phyloP scores from a whole-genome alignment of 2,113 vertebrate genomes.

The Cynocephalus volans region DNA sequence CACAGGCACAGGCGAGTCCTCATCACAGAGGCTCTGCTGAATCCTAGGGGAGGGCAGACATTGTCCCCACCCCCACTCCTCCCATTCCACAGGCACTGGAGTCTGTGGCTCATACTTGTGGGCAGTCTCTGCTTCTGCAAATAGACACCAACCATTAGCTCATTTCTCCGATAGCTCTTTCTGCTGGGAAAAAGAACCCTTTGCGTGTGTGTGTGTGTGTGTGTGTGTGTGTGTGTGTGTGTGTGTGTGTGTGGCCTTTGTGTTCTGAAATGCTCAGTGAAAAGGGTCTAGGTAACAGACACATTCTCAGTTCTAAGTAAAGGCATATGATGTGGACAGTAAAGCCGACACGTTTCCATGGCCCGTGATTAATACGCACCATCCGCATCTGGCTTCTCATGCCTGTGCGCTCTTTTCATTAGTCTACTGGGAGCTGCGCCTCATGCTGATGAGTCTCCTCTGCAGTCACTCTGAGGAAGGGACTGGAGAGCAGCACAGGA shows the following conservation, averaged over 20 bases:
- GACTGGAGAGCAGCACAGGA: not conserved
- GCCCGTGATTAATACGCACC: constrained; percentile 63
- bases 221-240: not conserved
- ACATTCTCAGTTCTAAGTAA: constrained; percentile 74
- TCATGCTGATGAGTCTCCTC: constrained; percentile 75
- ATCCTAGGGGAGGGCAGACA: not conserved
- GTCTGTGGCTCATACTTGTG: not conserved
- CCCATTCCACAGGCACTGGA: not conserved
- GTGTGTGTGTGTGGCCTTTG: not conserved
- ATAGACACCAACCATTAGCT: not conserved
- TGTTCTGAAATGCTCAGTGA: constrained; percentile 33
- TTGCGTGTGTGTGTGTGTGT: not conserved
- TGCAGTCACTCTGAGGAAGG: constrained; percentile 53
- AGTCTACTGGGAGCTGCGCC: constrained; percentile 39
- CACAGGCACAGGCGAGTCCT: not conserved
- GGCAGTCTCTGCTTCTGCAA: not conserved
- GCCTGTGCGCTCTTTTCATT: constrained; percentile 69
- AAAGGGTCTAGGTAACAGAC: constrained; percentile 58
- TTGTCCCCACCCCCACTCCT: not conserved
- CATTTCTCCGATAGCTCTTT: constrained; percentile 9
- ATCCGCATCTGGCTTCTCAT: constrained; percentile 23
- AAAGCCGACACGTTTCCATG: constrained; percentile 55
- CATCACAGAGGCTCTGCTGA: not conserved
- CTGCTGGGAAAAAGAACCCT: not conserved
- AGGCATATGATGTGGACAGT: constrained; percentile 60